Evolutionary conservation across 2,797 vertebrate genomes (phyloP).

Genomic region (Enteromius unitaeniatus): DNA sequence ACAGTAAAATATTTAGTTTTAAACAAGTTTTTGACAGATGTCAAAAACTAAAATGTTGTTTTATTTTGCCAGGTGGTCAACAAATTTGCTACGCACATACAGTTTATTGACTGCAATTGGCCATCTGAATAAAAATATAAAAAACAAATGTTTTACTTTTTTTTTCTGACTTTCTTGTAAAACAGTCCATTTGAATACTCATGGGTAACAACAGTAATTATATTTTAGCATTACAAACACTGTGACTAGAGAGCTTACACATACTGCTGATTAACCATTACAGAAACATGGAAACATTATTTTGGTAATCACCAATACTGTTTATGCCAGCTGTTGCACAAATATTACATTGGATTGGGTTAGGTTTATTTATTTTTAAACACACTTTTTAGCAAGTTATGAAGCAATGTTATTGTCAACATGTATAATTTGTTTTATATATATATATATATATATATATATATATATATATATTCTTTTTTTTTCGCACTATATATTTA

Average conservation of each 20-base stretch:
- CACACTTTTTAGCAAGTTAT: background rate
- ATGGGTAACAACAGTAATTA: background rate
- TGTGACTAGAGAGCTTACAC: background rate
- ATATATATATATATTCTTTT: background rate
- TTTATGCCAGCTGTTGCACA: background rate
- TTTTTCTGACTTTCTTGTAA: background rate
- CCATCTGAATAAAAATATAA: background rate
- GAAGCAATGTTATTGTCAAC: background rate
- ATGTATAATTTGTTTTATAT: background rate
- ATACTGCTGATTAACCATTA: background rate
- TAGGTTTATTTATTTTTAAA: background rate
- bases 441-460: background rate
- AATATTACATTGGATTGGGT: background rate
- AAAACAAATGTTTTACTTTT: background rate
- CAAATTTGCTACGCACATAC: background rate
- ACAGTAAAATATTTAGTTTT: background rate
- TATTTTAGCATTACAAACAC: background rate
- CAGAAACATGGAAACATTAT: background rate
- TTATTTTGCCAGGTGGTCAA: background rate
- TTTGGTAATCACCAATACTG: background rate
- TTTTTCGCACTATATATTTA: background rate
- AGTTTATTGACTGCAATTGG: background rate
- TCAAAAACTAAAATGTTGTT: background rate
- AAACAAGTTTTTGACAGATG: too few relatives aligned
- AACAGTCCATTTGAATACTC: background rate